Evolutionary conservation across 2,888 invertebrate genomes (phyloP).

Genomic region (Idaea aversata): DNA sequence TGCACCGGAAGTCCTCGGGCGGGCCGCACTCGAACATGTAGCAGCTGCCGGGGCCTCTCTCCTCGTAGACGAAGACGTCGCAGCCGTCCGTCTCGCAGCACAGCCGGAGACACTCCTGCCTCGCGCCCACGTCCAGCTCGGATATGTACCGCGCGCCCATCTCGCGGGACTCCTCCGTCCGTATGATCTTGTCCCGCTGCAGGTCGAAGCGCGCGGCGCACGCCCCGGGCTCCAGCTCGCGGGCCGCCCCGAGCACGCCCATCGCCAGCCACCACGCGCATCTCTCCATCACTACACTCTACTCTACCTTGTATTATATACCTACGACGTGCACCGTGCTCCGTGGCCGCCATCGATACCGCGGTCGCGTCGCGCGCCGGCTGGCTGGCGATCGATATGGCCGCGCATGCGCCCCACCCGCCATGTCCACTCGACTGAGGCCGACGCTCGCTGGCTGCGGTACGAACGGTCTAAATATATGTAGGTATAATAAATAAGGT

Average conservation of each 20-base stretch:
- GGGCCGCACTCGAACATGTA: conserved; percentile 95
- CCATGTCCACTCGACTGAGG: no score
- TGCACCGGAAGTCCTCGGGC: conserved; percentile 94
- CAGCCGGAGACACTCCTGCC: conserved; percentile 90
- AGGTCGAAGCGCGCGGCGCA: conserved; percentile 91
- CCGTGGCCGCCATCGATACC: conserved; percentile 41
- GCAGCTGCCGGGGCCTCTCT: conserved; percentile 94
- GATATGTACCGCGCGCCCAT: conserved; percentile 94
- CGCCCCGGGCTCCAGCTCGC: conserved; percentile 82
- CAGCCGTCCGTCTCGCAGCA: conserved; percentile 94
- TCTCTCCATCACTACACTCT: conserved; percentile 26
- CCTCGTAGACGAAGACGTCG: conserved; percentile 95
- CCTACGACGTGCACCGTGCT: no score
- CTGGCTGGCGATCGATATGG: conserved; percentile 39
- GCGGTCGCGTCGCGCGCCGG: no score
- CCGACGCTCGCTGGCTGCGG: no score
- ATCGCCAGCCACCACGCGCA: conserved; percentile 44
- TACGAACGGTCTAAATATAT: no score
- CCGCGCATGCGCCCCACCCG: conserved; percentile 42
- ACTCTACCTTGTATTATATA: no score
- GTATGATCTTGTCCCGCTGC: conserved; percentile 93
- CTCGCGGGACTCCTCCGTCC: conserved; percentile 92
- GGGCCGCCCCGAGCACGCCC: conserved; percentile 44
- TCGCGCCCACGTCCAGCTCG: conserved; percentile 89
- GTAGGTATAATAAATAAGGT: no score